Conservation (phyloP, 2,113 vertebrate species). For the Vombatus ursinus region DNA sequence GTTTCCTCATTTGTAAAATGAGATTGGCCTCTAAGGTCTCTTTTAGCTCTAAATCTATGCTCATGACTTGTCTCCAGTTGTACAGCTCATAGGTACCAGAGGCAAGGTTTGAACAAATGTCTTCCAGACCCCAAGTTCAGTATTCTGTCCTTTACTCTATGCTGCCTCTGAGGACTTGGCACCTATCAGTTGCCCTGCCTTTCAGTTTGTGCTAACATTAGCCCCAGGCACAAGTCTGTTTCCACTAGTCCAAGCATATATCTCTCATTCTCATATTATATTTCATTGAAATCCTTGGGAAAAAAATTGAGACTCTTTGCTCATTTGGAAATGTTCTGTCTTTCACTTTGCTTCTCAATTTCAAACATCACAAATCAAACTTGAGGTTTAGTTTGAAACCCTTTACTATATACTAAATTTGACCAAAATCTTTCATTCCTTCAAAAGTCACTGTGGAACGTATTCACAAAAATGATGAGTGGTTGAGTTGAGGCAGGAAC, state of each 20-base stretch:
- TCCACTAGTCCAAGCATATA: neutral
- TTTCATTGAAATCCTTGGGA: neutral
- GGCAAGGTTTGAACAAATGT: neutral
- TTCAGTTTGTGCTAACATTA: neutral
- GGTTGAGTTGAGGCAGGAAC: neutral
- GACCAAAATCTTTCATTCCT: neutral
- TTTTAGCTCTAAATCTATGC: neutral
- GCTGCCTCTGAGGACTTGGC: neutral
- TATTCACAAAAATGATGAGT: neutral
- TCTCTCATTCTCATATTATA: neutral
- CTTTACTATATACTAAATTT: neutral
- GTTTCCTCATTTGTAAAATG: neutral
- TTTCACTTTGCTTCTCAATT: conserved; percentile 31
- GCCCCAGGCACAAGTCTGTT: neutral
- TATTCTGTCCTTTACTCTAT: neutral
- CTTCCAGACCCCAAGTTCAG: neutral
- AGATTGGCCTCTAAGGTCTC: neutral
- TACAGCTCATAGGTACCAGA: neutral
- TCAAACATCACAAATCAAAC: neutral
- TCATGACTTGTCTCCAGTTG: neutral
- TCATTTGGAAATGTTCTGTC: neutral
- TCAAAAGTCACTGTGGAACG: neutral
- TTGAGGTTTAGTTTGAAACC: neutral
- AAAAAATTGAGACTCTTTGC: neutral
- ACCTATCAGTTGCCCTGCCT: neutral